Evolutionary conservation across 2,888 invertebrate genomes (phyloP).

Genomic region (Helicoverpa assulta): DNA sequence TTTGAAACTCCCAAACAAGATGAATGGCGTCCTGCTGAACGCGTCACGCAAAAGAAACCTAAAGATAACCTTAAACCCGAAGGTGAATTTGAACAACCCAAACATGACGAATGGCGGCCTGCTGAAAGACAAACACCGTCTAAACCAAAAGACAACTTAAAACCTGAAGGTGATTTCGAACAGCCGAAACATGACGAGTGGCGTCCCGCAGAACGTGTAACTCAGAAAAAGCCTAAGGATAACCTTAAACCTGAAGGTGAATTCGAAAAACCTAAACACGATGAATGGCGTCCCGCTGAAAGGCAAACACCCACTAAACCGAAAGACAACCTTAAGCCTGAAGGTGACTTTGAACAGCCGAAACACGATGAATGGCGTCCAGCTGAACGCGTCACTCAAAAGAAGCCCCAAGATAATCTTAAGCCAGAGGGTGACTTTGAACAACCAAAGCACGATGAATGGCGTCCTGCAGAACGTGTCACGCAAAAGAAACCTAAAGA

Average conservation of each 20-base stretch:
- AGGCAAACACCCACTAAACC: slow-evolving; percentile 75
- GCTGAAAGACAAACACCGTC: no score
- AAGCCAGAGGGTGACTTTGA: slow-evolving; percentile 34
- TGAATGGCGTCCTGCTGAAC: slow-evolving; percentile 73
- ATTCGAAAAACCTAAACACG: slow-evolving; percentile 83
- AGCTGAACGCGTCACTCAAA: slow-evolving; percentile 63
- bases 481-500: slow-evolving; percentile 86
- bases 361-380: slow-evolving; percentile 75
- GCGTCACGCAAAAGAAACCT: slow-evolving; percentile 63
- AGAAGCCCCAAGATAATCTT: slow-evolving; percentile 77
- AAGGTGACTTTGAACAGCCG: slow-evolving; percentile 83
- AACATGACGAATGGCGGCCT: not conserved
- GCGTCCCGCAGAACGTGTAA: slow-evolving; percentile 30
- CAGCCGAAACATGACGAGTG: slow-evolving; percentile 41
- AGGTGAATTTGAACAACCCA: not conserved
- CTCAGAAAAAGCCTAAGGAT: slow-evolving; percentile 36
- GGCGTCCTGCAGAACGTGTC: slow-evolving; percentile 13
- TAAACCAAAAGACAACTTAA: no score
- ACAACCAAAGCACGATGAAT: slow-evolving; percentile 16
- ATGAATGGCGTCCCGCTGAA: slow-evolving; percentile 74
- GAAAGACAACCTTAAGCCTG: slow-evolving; percentile 71
- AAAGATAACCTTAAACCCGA: slow-evolving; percentile 72
- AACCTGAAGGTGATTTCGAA: slow-evolving; percentile 32
- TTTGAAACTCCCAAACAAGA: slow-evolving; percentile 83
- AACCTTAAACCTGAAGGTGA: slow-evolving; percentile 69